Percentiles rank a stretch among this genome's conserved stretches.
Conservation (phyloP, 2,797 vertebrate species). For the Pangasius macronema region DNA sequence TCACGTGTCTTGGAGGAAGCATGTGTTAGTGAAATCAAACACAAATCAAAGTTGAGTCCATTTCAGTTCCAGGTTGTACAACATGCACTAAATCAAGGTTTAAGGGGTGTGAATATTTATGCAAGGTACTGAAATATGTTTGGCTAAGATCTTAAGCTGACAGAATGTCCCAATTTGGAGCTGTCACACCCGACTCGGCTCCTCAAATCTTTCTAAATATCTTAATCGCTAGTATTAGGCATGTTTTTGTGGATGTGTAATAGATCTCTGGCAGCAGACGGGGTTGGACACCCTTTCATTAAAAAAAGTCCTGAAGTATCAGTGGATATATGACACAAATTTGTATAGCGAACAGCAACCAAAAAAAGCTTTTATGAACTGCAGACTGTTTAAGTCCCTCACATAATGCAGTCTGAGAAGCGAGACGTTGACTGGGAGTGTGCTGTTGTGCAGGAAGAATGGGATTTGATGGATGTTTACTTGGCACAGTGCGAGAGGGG, state of each 20-base stretch:
- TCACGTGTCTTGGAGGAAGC: neutral
- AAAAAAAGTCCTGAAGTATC: neutral
- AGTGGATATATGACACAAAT: neutral
- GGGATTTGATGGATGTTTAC: conserved; percentile 5
- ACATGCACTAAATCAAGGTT: neutral
- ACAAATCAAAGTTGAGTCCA: neutral
- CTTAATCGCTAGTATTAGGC: conserved; percentile 15
- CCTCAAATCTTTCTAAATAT: neutral
- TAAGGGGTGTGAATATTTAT: neutral
- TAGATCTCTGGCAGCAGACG: neutral
- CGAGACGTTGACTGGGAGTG: neutral
- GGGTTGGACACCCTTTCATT: neutral
- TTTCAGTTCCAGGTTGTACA: neutral
- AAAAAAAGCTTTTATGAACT: neutral
- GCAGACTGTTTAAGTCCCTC: neutral
- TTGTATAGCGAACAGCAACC: neutral
- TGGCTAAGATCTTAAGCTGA: neutral
- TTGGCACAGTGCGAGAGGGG: neutral
- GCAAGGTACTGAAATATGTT: neutral
- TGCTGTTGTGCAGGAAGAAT: neutral
- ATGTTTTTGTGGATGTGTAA: neutral
- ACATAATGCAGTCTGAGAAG: neutral
- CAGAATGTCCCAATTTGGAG: neutral
- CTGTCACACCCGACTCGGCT: neutral
- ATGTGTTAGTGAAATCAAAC: neutral